Evolutionary conservation across 2,113 vertebrate species (phyloP).

Genomic region (Larimichthys crocea): DNA sequence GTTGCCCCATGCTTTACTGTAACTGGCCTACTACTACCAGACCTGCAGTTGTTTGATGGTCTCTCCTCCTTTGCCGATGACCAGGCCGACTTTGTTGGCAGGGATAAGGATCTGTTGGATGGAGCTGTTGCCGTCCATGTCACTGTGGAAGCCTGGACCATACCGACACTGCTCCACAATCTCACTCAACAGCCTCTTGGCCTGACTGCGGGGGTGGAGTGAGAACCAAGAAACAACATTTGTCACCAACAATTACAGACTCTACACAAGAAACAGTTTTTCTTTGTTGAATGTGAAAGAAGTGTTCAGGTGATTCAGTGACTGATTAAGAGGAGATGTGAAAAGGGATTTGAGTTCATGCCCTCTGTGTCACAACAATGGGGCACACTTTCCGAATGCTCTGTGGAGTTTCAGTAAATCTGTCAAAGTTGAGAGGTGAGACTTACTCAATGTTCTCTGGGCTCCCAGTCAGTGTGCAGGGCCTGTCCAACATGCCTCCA

Average conservation of each 20-base stretch:
- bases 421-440: slow-evolving; percentile 26
- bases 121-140: slow-evolving; percentile 91
- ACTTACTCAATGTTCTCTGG: slow-evolving; percentile 99
- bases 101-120: slow-evolving; percentile 97
- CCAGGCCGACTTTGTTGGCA: slow-evolving; percentile 97
- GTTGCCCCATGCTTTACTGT: neutral
- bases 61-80: slow-evolving; percentile 99
- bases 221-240: slow-evolving; percentile 18
- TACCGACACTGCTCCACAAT: slow-evolving; percentile 99
- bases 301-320: slow-evolving; percentile 48
- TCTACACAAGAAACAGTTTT: slow-evolving; percentile 4
- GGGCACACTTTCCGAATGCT: slow-evolving; percentile 34
- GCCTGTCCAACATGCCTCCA: slow-evolving; percentile 96
- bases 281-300: slow-evolving; percentile 40
- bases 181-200: slow-evolving; percentile 95
- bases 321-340: slow-evolving; percentile 35
- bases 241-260: slow-evolving; percentile 29
- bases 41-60: slow-evolving; percentile 99
- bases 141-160: slow-evolving; percentile 93
- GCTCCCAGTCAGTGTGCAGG: slow-evolving; percentile 95
- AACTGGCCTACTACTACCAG: neutral
- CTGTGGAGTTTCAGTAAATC: slow-evolving; percentile 24
- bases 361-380: slow-evolving; percentile 38
- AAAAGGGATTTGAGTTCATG: slow-evolving; percentile 41
- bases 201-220: slow-evolving; percentile 85